These are phyloP conservation scores for Baccha elongata DNA, from an alignment of 2,888 invertebrate genomes.

Conservation along the genomic window DNA sequence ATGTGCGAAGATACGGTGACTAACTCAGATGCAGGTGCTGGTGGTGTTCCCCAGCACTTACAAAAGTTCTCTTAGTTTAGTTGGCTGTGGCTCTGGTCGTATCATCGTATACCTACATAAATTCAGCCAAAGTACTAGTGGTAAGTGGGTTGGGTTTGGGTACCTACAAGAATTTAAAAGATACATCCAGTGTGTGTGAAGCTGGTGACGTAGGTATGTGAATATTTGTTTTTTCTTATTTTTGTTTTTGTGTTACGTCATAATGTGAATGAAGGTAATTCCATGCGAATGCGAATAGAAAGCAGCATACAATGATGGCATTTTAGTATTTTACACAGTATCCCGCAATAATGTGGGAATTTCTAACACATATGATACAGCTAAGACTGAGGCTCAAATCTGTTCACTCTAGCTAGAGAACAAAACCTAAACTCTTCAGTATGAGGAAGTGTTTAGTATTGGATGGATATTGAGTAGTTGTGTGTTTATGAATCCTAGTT, in stretches of 20 bases:
- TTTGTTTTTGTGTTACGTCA: constrained; percentile 52
- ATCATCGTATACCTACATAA: neutral
- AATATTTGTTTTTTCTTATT: constrained; percentile 2
- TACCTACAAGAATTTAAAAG: neutral
- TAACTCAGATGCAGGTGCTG: constrained; percentile 21
- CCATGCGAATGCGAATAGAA: constrained; percentile 11
- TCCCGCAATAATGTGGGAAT: constrained; percentile 26
- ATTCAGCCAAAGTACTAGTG: neutral
- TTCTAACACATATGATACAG: constrained; percentile 1
- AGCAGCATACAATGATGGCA: constrained; percentile 29
- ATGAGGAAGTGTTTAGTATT: neutral
- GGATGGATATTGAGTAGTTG: neutral
- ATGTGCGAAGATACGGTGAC: constrained; percentile 25
- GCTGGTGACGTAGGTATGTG: constrained; percentile 48
- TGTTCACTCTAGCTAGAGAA: neutral
- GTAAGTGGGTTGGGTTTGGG: neutral
- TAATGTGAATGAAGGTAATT: constrained; percentile 47
- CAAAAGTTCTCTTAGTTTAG: constrained; percentile 9
- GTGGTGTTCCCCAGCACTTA: constrained; percentile 23
- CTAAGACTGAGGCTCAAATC: too few relatives aligned
- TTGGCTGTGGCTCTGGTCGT: neutral
- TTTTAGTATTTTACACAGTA: constrained; percentile 45
- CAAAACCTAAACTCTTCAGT: too few relatives aligned
- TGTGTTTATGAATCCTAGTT: neutral
- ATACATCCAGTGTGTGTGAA: constrained; percentile 27